Base-by-base conservation (phyloP, 1,140 invertebrate species). In the Microplitis mediator region DNA sequence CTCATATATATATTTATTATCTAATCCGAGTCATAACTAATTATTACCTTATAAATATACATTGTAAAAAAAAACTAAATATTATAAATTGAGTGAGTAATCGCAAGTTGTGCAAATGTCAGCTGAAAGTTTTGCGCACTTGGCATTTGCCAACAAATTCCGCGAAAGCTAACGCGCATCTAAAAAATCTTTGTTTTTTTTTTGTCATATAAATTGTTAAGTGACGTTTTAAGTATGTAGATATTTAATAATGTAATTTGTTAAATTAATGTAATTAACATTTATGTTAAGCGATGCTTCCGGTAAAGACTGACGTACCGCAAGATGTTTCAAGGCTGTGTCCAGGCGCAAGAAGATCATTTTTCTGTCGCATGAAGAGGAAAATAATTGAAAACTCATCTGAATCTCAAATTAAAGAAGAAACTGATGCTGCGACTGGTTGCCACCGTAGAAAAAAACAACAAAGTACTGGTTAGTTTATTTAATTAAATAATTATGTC, bases 311-410 rank as follows among this genome's bases (percentile, higher is more conserved):
- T 1, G 95, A 96, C 80, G 88, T 95, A 14, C 92, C 93, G 0
- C 91, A 93, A 72, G 92, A 92, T 50, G 88, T 90, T 1, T 91
- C 92, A 1, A 87, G 92, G 61, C 88, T 97, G 3, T 95, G 94
- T 86, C 94, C 95, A 1, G 96, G 96, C 3, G 94, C 95, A 0
- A 86, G 96, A 23, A 89, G 97, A 32, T 97, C 95, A 0, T 98
- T 98, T 81, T 97, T 97, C 83, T 98, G 96, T 84, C 90, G 95
- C 34, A 97, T 98, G 93, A 97, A 97, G 82, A 92, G 92, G 77
- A 94, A 94, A 85, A 8, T 45, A 45, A 80, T 87, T 4, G 82
- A 86, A 50, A 80, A 83, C 34, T 56, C 56, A 45, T 81, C 86
- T 13, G 80, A 85, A 70, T 73, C 82, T 39, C 87, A 89, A 75